Percentiles rank a stretch among this genome's conserved stretches.
phyloP scores from a whole-genome alignment of 2,888 invertebrate genomes.

The Tipula lateralis region DNA sequence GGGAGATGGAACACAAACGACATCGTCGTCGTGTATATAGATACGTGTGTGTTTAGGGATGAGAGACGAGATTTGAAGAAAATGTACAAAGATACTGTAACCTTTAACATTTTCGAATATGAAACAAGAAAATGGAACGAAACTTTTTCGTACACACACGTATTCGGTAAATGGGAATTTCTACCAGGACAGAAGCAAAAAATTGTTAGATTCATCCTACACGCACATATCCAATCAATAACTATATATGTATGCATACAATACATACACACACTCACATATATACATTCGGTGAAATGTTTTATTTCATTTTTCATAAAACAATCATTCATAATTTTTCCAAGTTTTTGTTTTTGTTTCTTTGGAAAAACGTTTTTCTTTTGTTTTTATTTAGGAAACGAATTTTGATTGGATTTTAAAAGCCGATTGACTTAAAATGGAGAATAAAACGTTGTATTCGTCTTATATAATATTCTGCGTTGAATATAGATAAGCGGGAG shows the following conservation, averaged over 20 bases:
- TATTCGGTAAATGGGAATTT: background rate
- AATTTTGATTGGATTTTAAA: background rate
- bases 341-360: too few species aligned
- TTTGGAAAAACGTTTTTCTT: background rate
- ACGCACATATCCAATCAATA: background rate
- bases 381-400: background rate
- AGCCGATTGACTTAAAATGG: background rate
- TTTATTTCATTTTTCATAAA: background rate
- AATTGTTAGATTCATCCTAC: background rate
- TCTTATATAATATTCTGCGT: background rate
- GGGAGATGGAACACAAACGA: background rate
- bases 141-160: background rate
- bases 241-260: background rate
- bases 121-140: background rate
- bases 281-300: background rate
- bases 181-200: background rate
- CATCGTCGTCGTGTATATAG: background rate
- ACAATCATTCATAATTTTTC: background rate
- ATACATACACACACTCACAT: background rate
- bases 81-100: background rate
- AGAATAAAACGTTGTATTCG: background rate
- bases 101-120: background rate
- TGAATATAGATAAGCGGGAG: background rate
- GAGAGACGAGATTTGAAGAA: background rate
- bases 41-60: too few species aligned